phyloP scores from a whole-genome alignment of 2,797 vertebrate genomes.

The Brachyalestes nurse region DNA sequence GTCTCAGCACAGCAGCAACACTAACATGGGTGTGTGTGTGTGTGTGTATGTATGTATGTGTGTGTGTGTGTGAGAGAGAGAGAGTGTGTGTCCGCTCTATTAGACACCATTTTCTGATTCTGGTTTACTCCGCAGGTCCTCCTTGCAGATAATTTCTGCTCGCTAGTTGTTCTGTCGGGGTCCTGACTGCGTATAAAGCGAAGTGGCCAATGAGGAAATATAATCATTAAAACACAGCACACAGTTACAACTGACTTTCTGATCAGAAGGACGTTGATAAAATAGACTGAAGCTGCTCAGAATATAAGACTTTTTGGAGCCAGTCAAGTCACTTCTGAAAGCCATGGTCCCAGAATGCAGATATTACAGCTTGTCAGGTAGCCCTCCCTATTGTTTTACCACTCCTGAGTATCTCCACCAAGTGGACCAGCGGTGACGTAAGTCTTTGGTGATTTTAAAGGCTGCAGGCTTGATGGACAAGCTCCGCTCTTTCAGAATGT shows the following conservation, averaged over 20 bases:
- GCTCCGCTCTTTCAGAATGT: constrained; percentile 1
- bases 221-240: too few species aligned
- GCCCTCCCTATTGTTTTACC: neutral
- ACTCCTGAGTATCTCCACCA: neutral
- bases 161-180: too few species aligned
- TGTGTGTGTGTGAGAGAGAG: too few species aligned
- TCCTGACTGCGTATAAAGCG: too few species aligned
- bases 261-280: neutral
- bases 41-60: too few species aligned
- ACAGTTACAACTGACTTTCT: neutral
- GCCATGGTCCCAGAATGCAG: neutral
- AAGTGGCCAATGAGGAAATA: too few species aligned
- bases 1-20: too few species aligned
- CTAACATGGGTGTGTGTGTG: too few species aligned
- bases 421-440: neutral
- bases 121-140: too few species aligned
- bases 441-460: neutral
- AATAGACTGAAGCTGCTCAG: neutral
- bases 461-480: neutral
- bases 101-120: too few species aligned
- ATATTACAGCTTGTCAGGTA: neutral
- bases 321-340: neutral
- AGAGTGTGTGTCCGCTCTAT: too few species aligned
- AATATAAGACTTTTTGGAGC: neutral
- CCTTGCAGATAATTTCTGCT: too few species aligned